These are phyloP conservation scores for Semicossyphus pulcher DNA, from an alignment of 2,113 vertebrate species.

Conservation along the genomic window DNA sequence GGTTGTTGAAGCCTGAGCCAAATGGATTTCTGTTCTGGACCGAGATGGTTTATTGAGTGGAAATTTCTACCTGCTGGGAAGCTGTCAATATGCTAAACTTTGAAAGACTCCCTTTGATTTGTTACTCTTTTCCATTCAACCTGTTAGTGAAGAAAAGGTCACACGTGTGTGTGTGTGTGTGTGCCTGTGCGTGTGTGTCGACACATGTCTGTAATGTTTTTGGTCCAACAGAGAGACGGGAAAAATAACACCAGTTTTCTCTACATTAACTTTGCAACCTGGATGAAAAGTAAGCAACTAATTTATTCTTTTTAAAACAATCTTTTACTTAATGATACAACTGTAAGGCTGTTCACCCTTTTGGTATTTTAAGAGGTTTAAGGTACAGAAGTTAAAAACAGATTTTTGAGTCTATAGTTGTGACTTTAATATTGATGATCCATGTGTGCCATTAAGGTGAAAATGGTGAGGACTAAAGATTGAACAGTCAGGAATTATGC, in stretches of 20 bases:
- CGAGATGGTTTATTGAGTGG: constrained; percentile 64
- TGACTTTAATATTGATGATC: constrained; percentile 29
- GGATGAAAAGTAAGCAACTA: neutral
- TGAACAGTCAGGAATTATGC: neutral
- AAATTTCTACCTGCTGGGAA: constrained; percentile 68
- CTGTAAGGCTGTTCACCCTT: neutral
- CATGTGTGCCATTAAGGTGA: constrained; percentile 32
- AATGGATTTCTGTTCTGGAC: constrained; percentile 64
- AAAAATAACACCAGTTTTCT: neutral
- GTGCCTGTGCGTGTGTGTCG: neutral
- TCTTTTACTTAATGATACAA: neutral
- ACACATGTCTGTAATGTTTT: too few species aligned
- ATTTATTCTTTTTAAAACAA: neutral
- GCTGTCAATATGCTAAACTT: constrained; percentile 64
- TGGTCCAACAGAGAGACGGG: too few species aligned
- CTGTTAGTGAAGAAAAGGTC: constrained; percentile 57
- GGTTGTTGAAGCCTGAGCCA: constrained; percentile 53
- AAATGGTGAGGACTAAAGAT: constrained; percentile 21
- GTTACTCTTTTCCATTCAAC: constrained; percentile 42
- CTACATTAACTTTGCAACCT: neutral
- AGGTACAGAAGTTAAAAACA: constrained; percentile 25
- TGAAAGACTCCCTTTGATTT: constrained; percentile 64
- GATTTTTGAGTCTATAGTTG: neutral
- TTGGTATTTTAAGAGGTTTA: constrained; percentile 25
- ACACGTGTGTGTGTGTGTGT: constrained; percentile 10